Percentiles rank a stretch among this genome's conserved stretches.
phyloP scores from a whole-genome alignment of 2,888 invertebrate genomes.

The Orchestes rusci region DNA sequence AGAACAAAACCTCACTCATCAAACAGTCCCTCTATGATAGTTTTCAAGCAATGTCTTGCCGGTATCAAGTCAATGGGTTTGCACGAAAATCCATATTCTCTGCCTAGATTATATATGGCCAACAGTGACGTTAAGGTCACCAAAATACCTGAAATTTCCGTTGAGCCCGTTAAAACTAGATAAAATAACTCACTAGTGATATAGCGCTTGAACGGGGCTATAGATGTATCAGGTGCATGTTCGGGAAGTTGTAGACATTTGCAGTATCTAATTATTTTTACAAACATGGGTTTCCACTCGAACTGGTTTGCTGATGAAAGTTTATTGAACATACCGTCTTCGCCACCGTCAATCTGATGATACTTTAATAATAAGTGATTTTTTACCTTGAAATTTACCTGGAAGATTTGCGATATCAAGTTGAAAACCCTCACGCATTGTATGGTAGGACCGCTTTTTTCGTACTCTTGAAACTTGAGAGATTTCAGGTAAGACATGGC shows the following conservation, averaged over 20 bases:
- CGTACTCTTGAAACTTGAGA: slow-evolving; percentile 11
- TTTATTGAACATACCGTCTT: slow-evolving; percentile 1
- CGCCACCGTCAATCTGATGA: slow-evolving; percentile 5
- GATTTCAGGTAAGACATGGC: slow-evolving; percentile 16
- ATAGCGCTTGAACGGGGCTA: slow-evolving; percentile 5
- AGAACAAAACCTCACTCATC: no score
- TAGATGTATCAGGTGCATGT: no score
- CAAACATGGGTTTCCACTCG: slow-evolving; percentile 13
- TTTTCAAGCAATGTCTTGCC: no score
- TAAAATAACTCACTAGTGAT: slow-evolving; percentile 12
- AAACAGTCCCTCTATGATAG: no score
- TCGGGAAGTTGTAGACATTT: slow-evolving; percentile 8
- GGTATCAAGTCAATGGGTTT: no score
- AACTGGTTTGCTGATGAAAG: slow-evolving; percentile 9
- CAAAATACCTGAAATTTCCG: slow-evolving; percentile 13
- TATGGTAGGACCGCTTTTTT: slow-evolving; percentile 9
- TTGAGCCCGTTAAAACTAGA: no score
- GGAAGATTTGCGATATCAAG: slow-evolving; percentile 9
- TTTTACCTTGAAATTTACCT: slow-evolving; percentile 2
- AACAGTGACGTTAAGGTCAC: slow-evolving; percentile 13
- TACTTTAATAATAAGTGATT: not conserved
- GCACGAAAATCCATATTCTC: no score
- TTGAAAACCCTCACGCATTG: slow-evolving; percentile 17
- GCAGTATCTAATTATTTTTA: slow-evolving; percentile 8
- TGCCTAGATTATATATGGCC: slow-evolving; percentile 8